Percentiles rank a stretch among this genome's conserved stretches.
Evolutionary conservation across 1,140 invertebrate species (phyloP).

Genomic region (Calosoma granatense): DNA sequence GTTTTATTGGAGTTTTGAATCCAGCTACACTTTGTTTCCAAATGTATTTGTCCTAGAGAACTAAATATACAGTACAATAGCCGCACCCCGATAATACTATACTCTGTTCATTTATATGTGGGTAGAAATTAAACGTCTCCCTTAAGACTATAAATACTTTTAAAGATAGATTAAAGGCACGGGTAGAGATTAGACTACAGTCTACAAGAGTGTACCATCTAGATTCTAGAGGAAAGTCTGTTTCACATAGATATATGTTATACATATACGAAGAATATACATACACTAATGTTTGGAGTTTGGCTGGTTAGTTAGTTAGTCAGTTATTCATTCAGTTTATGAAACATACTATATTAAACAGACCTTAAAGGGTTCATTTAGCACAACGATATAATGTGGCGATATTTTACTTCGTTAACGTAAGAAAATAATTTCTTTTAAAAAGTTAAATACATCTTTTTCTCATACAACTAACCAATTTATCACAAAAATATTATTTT

Average conservation of each 20-base stretch:
- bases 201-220: slow-evolving; percentile 1
- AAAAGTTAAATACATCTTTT: background rate
- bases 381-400: slow-evolving; percentile 1
- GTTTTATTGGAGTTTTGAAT: background rate
- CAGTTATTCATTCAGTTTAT: too few species aligned
- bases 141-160: background rate
- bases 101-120: background rate
- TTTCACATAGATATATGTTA: background rate
- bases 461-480: background rate
- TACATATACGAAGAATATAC: background rate
- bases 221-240: background rate
- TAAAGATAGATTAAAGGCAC: slow-evolving; percentile 32
- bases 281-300: background rate
- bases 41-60: background rate
- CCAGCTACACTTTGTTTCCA: background rate
- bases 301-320: background rate
- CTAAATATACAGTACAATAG: background rate
- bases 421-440: slow-evolving; percentile 1
- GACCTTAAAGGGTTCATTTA: background rate
- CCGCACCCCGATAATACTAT: background rate
- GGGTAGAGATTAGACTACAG: slow-evolving; percentile 22
- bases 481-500: background rate
- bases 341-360: background rate
- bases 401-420: background rate
- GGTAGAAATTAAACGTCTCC: slow-evolving; percentile 1